A percentile compares a stretch with the other conserved stretches of the same genome.
phyloP scores from a whole-genome alignment of 2,113 vertebrate species.

The Zapornia atra region DNA sequence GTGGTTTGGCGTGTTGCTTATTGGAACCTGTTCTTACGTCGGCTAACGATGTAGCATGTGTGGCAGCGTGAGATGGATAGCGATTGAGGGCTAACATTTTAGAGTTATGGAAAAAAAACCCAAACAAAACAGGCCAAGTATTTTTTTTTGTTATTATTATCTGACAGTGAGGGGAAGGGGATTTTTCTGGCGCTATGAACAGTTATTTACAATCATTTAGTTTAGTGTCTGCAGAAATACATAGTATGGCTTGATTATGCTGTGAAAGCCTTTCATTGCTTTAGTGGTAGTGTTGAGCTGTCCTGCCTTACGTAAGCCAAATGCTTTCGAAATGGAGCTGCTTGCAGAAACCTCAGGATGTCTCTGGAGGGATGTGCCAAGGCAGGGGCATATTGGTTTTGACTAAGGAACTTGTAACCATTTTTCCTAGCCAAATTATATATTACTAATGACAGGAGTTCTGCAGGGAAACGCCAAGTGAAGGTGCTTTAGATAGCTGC shows the following conservation, averaged over 20 bases:
- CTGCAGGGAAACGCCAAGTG: neutral
- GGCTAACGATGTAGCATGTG: neutral
- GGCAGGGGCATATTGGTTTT: neutral
- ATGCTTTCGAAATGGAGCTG: neutral
- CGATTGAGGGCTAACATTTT: neutral
- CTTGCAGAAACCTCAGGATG: neutral
- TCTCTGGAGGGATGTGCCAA: neutral
- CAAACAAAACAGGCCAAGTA: neutral
- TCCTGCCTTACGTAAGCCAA: neutral
- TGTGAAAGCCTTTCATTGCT: neutral
- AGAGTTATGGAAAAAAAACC: neutral
- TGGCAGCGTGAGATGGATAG: neutral
- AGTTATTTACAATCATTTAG: neutral
- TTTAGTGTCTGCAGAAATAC: neutral
- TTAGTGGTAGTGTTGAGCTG: neutral
- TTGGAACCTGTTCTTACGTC: neutral
- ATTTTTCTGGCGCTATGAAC: neutral
- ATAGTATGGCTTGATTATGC: neutral
- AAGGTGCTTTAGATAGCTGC: neutral
- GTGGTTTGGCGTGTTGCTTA: neutral
- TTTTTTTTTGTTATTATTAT: neutral
- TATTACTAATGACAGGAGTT: slow-evolving; percentile 35
- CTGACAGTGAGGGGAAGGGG: neutral
- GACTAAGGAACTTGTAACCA: neutral
- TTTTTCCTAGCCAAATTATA: slow-evolving; percentile 25